These are phyloP conservation scores for Apis laboriosa DNA, from an alignment of 1,140 invertebrate genomes.

Conservation along the genomic window DNA sequence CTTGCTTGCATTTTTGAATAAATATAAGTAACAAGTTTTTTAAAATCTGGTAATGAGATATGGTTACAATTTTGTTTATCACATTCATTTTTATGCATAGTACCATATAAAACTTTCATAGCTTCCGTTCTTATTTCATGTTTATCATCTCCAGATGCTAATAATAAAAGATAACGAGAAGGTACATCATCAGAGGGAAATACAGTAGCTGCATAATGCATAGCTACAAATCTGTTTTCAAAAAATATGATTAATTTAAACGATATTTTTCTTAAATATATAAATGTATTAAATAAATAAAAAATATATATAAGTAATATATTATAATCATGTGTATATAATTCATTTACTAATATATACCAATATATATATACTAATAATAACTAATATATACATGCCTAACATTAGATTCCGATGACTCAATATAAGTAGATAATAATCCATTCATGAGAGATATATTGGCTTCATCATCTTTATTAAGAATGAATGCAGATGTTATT, in stretches of 20 bases:
- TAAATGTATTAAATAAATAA: not conserved
- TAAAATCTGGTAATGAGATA: conserved; percentile 81
- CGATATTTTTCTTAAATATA: conserved; percentile 81
- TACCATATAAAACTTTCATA: conserved; percentile 86
- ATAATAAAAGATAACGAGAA: conserved; percentile 90
- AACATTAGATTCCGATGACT: conserved; percentile 73
- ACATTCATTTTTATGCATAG: conserved; percentile 79
- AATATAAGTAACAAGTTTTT: conserved; percentile 84
- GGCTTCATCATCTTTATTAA: conserved; percentile 71
- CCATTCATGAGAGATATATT: conserved; percentile 81
- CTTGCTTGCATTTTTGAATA: conserved; percentile 84
- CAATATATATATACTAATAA: too few species aligned
- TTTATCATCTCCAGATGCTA: conserved; percentile 92
- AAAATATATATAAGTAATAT: not conserved
- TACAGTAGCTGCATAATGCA: conserved; percentile 90
- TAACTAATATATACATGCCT: conserved; percentile 67
- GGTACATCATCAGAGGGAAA: conserved; percentile 91
- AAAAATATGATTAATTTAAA: conserved; percentile 67
- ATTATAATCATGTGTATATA: conserved; percentile 49
- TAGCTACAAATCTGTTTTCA: conserved; percentile 86
- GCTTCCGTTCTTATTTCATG: conserved; percentile 89
- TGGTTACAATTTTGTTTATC: conserved; percentile 70
- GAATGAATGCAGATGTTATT: conserved; percentile 82
- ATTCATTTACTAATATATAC: too few species aligned
- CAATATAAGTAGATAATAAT: conserved; percentile 78